Conservation (phyloP, 2,797 vertebrate genomes). For the Ataeniobius toweri region DNA sequence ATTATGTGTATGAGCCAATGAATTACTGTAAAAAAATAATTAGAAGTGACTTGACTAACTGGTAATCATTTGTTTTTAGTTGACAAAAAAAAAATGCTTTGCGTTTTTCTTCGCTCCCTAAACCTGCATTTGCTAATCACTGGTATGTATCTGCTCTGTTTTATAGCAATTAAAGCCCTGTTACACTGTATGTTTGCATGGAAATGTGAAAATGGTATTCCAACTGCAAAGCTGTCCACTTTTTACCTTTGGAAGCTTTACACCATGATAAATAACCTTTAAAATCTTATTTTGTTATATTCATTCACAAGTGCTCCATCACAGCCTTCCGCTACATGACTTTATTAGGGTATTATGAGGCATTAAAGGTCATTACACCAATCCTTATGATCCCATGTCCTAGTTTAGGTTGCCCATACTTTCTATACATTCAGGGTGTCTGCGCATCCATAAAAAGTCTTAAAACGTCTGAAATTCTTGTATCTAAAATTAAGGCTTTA, state of each 20-base stretch:
- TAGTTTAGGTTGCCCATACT: constrained; percentile 26
- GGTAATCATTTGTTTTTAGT: background rate
- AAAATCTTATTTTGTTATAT: constrained; percentile 59
- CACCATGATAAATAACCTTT: constrained; percentile 20
- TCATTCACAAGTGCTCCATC: constrained; percentile 51
- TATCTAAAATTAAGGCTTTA: too few species aligned
- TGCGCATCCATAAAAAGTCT: too few species aligned
- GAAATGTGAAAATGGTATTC: background rate
- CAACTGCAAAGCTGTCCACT: background rate
- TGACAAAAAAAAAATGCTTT: background rate
- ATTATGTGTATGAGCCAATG: background rate
- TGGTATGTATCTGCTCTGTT: background rate
- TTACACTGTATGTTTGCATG: background rate
- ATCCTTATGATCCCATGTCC: constrained; percentile 42
- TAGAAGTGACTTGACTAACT: background rate
- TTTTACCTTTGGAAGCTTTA: background rate
- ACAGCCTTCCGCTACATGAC: constrained; percentile 50
- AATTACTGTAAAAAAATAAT: background rate
- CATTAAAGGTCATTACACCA: constrained; percentile 61
- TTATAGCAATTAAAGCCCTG: background rate
- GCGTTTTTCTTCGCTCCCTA: background rate
- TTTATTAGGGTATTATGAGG: constrained; percentile 59
- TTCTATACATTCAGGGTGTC: too few species aligned
- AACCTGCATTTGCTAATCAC: background rate
- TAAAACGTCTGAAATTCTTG: too few species aligned